A percentile compares a stretch with the other conserved stretches of the same genome.
Evolutionary conservation across 2,113 vertebrate genomes (phyloP).

Genomic region (Calidris pugnax): DNA sequence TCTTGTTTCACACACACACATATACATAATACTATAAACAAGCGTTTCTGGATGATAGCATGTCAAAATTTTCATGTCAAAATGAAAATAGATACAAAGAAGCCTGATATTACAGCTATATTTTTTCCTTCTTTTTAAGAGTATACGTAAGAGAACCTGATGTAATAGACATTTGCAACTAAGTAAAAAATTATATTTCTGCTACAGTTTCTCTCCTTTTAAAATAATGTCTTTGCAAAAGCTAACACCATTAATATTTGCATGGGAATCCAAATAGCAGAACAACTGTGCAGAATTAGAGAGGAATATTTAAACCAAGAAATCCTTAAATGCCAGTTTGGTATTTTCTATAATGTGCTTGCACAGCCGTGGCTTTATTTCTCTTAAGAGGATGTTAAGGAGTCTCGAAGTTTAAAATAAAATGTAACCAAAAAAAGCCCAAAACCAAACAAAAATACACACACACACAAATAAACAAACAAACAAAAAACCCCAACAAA

Average conservation of each 20-base stretch:
- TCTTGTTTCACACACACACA: neutral
- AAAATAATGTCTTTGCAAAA: neutral
- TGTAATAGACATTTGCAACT: neutral
- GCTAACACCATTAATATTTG: neutral
- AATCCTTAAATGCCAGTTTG: neutral
- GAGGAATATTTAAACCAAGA: neutral
- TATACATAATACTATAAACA: neutral
- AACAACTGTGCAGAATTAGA: neutral
- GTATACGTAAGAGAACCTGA: neutral
- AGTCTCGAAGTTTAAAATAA: constrained; percentile 41
- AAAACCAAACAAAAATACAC: neutral
- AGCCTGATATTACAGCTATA: neutral
- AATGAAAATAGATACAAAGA: neutral
- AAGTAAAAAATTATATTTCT: neutral
- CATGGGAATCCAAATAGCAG: neutral
- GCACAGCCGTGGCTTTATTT: neutral
- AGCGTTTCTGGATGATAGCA: neutral
- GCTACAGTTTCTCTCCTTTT: neutral
- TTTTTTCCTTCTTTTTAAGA: neutral
- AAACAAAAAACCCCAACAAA: neutral
- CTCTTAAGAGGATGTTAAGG: neutral
- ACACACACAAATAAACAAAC: neutral
- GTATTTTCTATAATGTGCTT: neutral
- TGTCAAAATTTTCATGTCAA: neutral
- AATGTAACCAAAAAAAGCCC: neutral